Conservation (phyloP, 2,113 vertebrate genomes). For the Elaphurus davidianus region DNA sequence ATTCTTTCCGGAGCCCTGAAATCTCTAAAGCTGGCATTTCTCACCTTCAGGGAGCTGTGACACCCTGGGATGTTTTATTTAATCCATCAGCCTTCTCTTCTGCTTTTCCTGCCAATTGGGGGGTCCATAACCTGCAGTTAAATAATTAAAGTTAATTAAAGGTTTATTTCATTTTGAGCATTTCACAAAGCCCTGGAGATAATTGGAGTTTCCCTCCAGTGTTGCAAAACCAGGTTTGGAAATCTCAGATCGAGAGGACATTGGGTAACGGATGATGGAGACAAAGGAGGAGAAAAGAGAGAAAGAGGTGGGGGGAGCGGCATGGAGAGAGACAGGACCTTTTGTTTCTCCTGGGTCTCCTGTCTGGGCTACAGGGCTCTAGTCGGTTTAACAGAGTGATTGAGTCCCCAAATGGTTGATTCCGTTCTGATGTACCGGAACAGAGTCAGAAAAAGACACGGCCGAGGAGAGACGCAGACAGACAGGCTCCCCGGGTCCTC, state of each 20-base stretch:
- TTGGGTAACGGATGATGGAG: neutral
- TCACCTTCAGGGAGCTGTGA: neutral
- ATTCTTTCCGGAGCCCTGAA: neutral
- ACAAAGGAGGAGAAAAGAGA: neutral
- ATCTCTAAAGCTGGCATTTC: neutral
- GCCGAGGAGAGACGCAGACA: neutral
- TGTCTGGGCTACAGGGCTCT: neutral
- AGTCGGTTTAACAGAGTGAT: neutral
- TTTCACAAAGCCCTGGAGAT: constrained; percentile 37
- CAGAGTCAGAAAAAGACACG: neutral
- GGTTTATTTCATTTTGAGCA: constrained; percentile 15
- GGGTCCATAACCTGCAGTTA: constrained; percentile 32
- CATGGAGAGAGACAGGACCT: neutral
- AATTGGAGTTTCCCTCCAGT: constrained; percentile 1
- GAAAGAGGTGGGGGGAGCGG: neutral
- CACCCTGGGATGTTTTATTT: neutral
- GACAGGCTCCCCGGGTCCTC: neutral
- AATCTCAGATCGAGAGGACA: neutral
- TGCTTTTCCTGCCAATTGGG: neutral
- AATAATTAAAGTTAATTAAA: constrained; percentile 43
- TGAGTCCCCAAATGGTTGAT: neutral
- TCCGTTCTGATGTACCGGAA: neutral
- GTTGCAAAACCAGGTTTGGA: constrained; percentile 50
- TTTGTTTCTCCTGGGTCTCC: neutral
- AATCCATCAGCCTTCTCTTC: neutral